Evolutionary conservation across 2,797 vertebrate genomes (phyloP).

Genomic region (Syngnathus acus): DNA sequence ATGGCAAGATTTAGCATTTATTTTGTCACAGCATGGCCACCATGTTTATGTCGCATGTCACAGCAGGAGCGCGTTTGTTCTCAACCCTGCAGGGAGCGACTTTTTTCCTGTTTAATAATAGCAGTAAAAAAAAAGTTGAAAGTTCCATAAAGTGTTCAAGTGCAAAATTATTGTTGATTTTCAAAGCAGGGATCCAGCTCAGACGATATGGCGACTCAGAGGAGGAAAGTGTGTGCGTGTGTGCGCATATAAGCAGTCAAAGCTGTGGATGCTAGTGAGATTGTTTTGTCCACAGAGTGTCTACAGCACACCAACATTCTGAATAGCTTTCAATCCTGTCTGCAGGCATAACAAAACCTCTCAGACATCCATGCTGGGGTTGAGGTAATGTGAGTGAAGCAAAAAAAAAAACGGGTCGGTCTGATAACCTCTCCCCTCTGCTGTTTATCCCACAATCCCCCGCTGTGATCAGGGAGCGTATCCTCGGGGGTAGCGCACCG

Average conservation of each 20-base stretch:
- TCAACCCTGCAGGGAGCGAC: background rate
- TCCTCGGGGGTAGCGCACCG: conserved; percentile 47
- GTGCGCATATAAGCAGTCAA: background rate
- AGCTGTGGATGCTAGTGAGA: conserved; percentile 3
- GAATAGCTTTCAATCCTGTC: conserved; percentile 31
- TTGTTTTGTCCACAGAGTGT: conserved; percentile 23
- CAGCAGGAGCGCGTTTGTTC: background rate
- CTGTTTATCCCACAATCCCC: conserved; percentile 41
- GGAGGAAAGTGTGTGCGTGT: background rate
- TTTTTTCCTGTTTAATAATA: background rate
- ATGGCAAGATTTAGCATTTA: background rate
- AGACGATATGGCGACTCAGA: background rate
- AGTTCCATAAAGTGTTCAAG: background rate
- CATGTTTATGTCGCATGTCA: background rate
- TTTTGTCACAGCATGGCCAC: too few species aligned
- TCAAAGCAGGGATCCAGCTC: background rate
- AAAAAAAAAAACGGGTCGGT: conserved; percentile 15
- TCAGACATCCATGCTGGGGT: conserved; percentile 34
- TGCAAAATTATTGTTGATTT: background rate
- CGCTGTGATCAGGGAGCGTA: conserved; percentile 52
- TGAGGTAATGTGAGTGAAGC: conserved; percentile 32
- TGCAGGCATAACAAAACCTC: conserved; percentile 42
- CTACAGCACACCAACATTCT: background rate
- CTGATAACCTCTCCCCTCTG: conserved; percentile 34
- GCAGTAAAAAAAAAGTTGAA: background rate